These are phyloP conservation scores for Diaprepes abbreviatus DNA, from an alignment of 2,888 invertebrate genomes.

Conservation along the genomic window DNA sequence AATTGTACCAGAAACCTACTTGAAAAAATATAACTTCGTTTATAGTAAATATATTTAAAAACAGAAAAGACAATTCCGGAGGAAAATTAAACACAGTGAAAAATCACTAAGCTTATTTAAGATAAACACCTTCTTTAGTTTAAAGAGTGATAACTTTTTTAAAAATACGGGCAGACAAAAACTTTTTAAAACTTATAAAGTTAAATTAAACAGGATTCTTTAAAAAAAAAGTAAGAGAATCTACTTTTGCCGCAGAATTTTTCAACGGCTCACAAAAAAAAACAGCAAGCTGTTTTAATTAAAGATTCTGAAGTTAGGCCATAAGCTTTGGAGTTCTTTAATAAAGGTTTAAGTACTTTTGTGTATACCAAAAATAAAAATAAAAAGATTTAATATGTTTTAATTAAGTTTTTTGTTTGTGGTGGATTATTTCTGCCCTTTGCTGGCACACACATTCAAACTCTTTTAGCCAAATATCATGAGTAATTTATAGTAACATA, in stretches of 20 bases:
- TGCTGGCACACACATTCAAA: no score
- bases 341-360: not conserved
- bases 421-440: no score
- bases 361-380: not conserved
- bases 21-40: no score
- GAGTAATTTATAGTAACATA: no score
- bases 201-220: slow-evolving; percentile 22
- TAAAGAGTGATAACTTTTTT: not conserved
- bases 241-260: slow-evolving; percentile 14
- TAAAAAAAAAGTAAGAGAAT: slow-evolving; percentile 8
- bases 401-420: not conserved
- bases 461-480: no score
- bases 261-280: slow-evolving; percentile 18
- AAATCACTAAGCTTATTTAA: not conserved
- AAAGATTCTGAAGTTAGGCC: slow-evolving; percentile 23
- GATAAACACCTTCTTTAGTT: not conserved
- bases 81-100: not conserved
- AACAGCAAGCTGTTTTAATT: slow-evolving; percentile 27
- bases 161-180: not conserved
- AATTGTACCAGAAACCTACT: no score
- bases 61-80: not conserved
- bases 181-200: not conserved
- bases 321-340: slow-evolving; percentile 4
- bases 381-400: not conserved
- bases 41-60: no score